These are phyloP conservation scores for Lipotes vexillifer DNA, from an alignment of 2,113 vertebrate species.

Conservation along the genomic window DNA sequence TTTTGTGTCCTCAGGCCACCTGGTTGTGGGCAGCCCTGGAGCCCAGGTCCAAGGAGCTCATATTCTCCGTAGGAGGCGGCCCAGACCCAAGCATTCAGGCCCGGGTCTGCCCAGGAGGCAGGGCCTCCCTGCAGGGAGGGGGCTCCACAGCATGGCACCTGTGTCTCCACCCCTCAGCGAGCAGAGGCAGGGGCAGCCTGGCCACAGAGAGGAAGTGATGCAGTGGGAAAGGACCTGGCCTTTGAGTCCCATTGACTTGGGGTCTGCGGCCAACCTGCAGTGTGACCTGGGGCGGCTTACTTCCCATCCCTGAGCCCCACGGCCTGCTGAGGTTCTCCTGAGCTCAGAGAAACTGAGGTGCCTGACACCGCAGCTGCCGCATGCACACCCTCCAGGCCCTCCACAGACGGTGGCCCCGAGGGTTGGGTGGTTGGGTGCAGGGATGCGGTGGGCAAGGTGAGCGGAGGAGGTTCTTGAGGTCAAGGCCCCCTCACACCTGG, in stretches of 20 bases:
- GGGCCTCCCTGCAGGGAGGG: not conserved
- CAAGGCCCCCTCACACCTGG: too few species aligned
- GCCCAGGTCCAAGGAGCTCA: not conserved
- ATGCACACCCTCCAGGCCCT: not conserved
- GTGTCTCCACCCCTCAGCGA: not conserved
- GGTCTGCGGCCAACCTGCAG: not conserved
- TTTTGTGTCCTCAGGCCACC: not conserved
- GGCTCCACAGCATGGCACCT: fast-evolving
- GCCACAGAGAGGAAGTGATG: not conserved
- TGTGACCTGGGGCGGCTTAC: not conserved
- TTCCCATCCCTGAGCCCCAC: not conserved
- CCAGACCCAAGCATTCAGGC: not conserved
- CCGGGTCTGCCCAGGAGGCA: fast-evolving
- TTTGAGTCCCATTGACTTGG: not conserved
- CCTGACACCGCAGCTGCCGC: fast-evolving
- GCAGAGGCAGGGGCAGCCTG: not conserved
- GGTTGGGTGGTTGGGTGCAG: not conserved
- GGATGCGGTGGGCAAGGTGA: fast-evolving
- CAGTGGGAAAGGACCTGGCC: conserved; percentile 7
- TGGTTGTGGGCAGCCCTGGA: not conserved
- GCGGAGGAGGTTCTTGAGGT: fast-evolving
- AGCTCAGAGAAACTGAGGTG: not conserved
- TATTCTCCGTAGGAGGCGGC: fast-evolving
- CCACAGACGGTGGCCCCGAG: not conserved
- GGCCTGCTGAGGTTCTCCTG: not conserved